Evolutionary conservation across 2,797 vertebrate genomes (phyloP), one percentile per base, ranked within the genome.

Genomic region (Acipenser transmontanus): DNA sequence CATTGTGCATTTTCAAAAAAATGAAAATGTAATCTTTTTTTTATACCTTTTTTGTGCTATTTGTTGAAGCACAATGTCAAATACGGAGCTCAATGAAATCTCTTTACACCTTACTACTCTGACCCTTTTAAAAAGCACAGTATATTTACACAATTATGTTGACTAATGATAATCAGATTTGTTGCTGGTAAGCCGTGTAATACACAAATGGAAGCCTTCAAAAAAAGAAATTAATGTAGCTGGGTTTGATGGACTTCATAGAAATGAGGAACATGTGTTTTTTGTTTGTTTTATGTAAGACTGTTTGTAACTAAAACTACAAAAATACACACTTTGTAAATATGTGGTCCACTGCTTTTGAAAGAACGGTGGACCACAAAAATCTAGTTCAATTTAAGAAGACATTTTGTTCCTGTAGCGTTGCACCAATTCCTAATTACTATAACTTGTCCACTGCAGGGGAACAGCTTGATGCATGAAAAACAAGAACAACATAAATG

Each of bases 261-360:
- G 64, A 63, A 63, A 17, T 17, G 51, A 34, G 59, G 59, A 17
- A 62, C 6, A 60, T n/a, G n/a, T 17, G 17, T 17, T 17, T 17
- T 34, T 34, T 34, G 34, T 34, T 34, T 34, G 34, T 34, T 50
- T 61, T 8, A 49, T 54, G 17, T 34, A 62, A 61, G 17, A n/a
- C 6, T 50, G 34, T 14, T 66, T 48, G 47, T 56, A 47, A 57
- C 54, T 65, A 8, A 17, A 49, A 59, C 48, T 68, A 64, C 17
- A 64, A 68, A 77, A 65, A 49, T 66, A 56, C 74, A 81, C 78
- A 81, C 80, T 77, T 76, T 81, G 79, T 73, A 75, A 70, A 73
- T 67, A 8, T 77, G 80, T 82, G 81, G 75, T 84, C 78, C 77
- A 80, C 54, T 80, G 77, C 70, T 73, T 34, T 34, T 34, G 34